phyloP scores from a whole-genome alignment of 2,797 vertebrate genomes.

The Alcedo atthis region DNA sequence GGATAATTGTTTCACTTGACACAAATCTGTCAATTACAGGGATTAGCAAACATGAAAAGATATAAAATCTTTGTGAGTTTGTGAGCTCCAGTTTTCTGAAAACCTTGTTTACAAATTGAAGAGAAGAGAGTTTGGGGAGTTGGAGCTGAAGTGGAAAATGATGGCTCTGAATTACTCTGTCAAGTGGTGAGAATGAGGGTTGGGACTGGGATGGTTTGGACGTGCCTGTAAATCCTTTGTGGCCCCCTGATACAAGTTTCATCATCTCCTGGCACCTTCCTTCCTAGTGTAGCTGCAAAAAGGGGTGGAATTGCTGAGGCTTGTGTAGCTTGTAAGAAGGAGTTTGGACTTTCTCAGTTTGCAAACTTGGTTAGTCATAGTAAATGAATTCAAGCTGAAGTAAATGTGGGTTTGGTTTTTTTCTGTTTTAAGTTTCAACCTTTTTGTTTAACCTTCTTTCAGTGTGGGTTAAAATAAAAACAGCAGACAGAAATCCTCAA shows the following conservation, averaged over 20 bases:
- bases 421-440: background rate
- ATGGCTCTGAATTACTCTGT: background rate
- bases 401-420: background rate
- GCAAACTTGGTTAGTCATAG: background rate
- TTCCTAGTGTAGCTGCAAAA: background rate
- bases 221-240: background rate
- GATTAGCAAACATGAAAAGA: background rate
- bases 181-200: background rate
- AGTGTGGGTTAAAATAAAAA: fast-evolving
- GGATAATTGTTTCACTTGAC: background rate
- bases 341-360: background rate
- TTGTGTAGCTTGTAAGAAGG: background rate
- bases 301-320: background rate
- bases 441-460: background rate
- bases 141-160: background rate
- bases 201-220: background rate
- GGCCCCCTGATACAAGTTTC: background rate
- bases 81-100: background rate
- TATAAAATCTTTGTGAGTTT: background rate
- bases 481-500: background rate
- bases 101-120: background rate
- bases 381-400: background rate
- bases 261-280: background rate
- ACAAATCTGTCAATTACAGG: background rate
- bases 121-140: background rate